Evolutionary conservation across 2,888 invertebrate species (phyloP).

Genomic region (Matsumyia berberina): DNA sequence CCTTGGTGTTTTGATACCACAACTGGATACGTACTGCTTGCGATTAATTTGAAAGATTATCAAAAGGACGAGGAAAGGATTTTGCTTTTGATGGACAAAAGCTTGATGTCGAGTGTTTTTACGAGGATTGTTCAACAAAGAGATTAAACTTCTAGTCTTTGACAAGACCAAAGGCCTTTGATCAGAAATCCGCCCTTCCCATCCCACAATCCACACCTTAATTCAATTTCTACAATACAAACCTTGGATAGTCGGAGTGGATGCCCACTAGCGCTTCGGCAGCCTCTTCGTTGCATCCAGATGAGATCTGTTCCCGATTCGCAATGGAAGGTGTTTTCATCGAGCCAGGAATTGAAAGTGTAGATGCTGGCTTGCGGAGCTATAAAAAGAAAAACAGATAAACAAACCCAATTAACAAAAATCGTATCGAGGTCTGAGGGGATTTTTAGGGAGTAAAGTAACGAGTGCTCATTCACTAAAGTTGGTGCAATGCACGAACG

Average conservation of each 20-base stretch:
- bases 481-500: conserved; percentile 55
- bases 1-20: too few relatives aligned
- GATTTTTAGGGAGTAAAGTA: background rate
- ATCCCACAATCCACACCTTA: too few relatives aligned
- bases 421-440: too few relatives aligned
- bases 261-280: conserved; percentile 95
- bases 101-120: too few relatives aligned
- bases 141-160: too few relatives aligned
- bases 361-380: conserved; percentile 99
- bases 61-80: too few relatives aligned
- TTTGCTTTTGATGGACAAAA: too few relatives aligned
- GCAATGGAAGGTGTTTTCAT: conserved; percentile 90
- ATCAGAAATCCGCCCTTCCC: too few relatives aligned
- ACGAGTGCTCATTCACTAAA: conserved; percentile 66
- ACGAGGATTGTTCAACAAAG: too few relatives aligned
- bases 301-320: conserved; percentile 86
- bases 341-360: conserved; percentile 97
- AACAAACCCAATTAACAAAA: conserved; percentile 21
- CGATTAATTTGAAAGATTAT: too few relatives aligned
- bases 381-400: conserved; percentile 81
- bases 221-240: conserved; percentile 70
- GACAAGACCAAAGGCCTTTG: too few relatives aligned
- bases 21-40: too few relatives aligned
- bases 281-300: conserved; percentile 90
- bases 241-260: conserved; percentile 93